Evolutionary conservation across 2,888 invertebrate genomes (phyloP), one percentile per base, ranked within the genome.

Genomic region (Leucoma salicis): DNA sequence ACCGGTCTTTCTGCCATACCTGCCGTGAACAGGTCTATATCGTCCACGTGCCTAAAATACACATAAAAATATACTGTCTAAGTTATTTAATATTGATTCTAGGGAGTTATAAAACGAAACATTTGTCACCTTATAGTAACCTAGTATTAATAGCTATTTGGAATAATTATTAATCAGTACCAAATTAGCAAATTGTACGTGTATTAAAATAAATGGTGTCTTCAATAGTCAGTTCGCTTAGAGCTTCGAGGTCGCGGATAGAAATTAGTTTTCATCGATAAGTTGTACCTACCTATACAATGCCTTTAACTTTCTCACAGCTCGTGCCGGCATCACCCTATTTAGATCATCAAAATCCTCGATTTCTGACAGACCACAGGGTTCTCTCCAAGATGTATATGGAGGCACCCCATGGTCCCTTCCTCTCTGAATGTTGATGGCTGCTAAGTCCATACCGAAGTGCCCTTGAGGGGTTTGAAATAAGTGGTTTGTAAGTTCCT

Each of bases 351-450:
- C 90, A 92, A 96, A 96, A 28, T 81, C 88, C 11, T 81, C 82
- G 12, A 96, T 91, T 1, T 91, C 80, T 0, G 93, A 91, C 1
- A 96, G 74, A 0, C 95, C 95, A 68, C 96, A 96, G 0, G 95
- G 95, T 49, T 93, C 91, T 21, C 96, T 91, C 95, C 95, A 97
- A 0, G 92, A 76, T 0, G 94, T 94, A 69, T 96, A 97, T 0
- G 95, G 90, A 0, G 96, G 93, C 0, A 97, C 89, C 0, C 97
- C 97, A 69, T 97, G 97, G 72, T 97, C 97, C 18, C 97, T 90
- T 0, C 96, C 97, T 35, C 88, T 75, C 74, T 97, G 97, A 25
- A 97, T 95, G 63, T 97, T 97, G 39, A 97, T 93, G 0, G 97
- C 95, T 0, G 96, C 96, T 43, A 97, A 83, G 71, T 97, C 97